Evolutionary conservation across 2,113 vertebrate genomes (phyloP).

Genomic region (Notothenia coriiceps): DNA sequence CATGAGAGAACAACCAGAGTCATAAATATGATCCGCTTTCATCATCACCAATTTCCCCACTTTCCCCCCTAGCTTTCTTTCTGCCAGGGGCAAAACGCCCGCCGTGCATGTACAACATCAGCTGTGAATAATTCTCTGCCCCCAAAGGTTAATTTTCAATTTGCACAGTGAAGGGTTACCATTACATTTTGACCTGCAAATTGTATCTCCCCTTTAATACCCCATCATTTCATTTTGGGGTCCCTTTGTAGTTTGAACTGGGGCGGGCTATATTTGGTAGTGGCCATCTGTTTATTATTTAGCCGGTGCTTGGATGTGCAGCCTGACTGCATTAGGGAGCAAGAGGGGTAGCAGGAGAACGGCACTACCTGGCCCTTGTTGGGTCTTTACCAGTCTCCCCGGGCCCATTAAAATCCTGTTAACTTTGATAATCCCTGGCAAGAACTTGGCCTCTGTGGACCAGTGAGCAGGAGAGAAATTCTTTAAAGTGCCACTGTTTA

Average conservation of each 20-base stretch:
- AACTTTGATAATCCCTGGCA: constrained; percentile 82
- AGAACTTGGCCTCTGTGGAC: constrained; percentile 73
- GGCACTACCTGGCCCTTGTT: constrained; percentile 76
- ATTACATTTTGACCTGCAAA: constrained; percentile 91
- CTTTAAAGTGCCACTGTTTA: constrained; percentile 79
- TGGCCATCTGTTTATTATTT: constrained; percentile 91
- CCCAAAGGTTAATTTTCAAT: constrained; percentile 90
- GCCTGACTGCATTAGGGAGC: constrained; percentile 81
- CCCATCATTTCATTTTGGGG: constrained; percentile 87
- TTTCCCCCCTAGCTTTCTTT: constrained; percentile 37
- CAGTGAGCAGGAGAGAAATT: constrained; percentile 75
- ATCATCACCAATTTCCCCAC: constrained; percentile 24
- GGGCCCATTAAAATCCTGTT: constrained; percentile 84
- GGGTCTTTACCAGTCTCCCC: constrained; percentile 74
- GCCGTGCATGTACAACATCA: constrained; percentile 60
- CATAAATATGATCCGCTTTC: constrained; percentile 71
- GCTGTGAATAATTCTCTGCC: constrained; percentile 82
- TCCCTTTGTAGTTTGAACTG: constrained; percentile 83
- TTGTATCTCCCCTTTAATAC: constrained; percentile 87
- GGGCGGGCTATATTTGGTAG: constrained; percentile 86
- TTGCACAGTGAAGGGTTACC: constrained; percentile 87
- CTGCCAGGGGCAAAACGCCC: constrained; percentile 46
- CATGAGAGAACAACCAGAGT: constrained; percentile 33
- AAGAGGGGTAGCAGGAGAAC: constrained; percentile 59
- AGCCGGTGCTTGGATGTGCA: constrained; percentile 84